Base-by-base conservation (phyloP, 2,797 vertebrate species). In the Tokudaia tokunoshimensis region DNA sequence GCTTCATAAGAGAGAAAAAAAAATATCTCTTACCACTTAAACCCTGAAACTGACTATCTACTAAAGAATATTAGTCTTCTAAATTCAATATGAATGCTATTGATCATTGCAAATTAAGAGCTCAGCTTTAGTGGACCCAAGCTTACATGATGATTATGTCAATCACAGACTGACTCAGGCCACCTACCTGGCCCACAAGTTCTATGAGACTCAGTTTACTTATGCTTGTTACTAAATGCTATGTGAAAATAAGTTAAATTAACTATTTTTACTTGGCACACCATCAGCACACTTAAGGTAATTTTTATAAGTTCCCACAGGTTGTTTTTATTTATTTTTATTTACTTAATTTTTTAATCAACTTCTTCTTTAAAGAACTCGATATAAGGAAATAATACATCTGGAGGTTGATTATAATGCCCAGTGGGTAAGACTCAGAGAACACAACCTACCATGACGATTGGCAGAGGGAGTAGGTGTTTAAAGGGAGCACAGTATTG, bases 401-500 rank as follows among this genome's bases (percentile, higher is more conserved):
- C 20, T 78, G 94, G 79, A 81, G 86, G 91, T 41, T 65, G 75
- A 75, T 94, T 89, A 12, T 92, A 95, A 92, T 19, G 84, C 52
- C 61, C 31, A 70, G 78, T 78, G 55, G 47, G 52, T 81, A 34
- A 50, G 13, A 65, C 70, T 96, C 29, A 81, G 31, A 31, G 72
- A 89, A 84, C n/a, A 79, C 24, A 81, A 61, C 12, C 82, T 86
- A 86, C 85, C 8, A 57, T 6, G 47, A 94, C 12, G 89, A 63
- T 47, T 85, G 55, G 55, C 86, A 91, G 91, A 94, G 89, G 67
- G 24, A 67, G 87, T 91, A 52, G 95, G 94, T 87, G 82, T 97
- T 91, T 81, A 92, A 91, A 95, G 65, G 92, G 17, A 84, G 57
- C 57, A 37, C 3, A 0, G 37, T 37, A 85, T 86, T 94, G 85